Base-by-base conservation (phyloP, 2,113 vertebrate genomes). In the Diadophis punctatus region DNA sequence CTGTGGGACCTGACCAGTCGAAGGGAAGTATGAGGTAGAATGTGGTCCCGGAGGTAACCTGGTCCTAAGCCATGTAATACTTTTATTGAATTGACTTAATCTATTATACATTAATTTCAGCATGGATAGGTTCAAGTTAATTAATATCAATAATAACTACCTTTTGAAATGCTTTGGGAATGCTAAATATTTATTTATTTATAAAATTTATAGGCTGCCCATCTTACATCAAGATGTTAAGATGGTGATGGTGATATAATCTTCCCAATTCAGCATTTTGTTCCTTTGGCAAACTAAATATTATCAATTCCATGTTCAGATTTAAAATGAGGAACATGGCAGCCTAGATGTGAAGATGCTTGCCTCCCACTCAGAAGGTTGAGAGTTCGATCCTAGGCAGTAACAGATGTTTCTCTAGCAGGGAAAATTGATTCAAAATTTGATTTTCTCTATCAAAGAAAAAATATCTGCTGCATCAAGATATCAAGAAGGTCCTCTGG, bases 251-350 rank as follows among this genome's bases (percentile, higher is more conserved):
- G 30, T 14, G 27, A 63, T 14, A 87, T 25, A 1, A 94, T 84
- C 52, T 58, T 16, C 56, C 34, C 16, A 80, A 92, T 51, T 4
- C 92, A 4, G 1, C 91, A 34, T 16, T 8, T 87, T 6, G 12
- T 68, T 68, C 7, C 12, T 68, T 68, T 16, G 63, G 34, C 25
- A 92, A 85, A 56, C 91, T 93, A 48, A 20, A 95, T 95, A 12
- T 63, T 56, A 8, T 91, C 1, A 46, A 0, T 93, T 6, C 89
- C 4, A 22, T 18, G 8, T 86, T 11, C 7, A 92, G 22, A 74
- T 91, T 92, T 68, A 92, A 94, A 49, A 0, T 1, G 95, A 22
- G 27, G 60, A 63, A 10, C 11, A 30, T 63, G 63, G 30, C 16
- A 68, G 30, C 11, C 30, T 68, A 68, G 60, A 68, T 1, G 30